phyloP scores from a whole-genome alignment of 1,140 invertebrate species.

The Tetramorium parvispinum region DNA sequence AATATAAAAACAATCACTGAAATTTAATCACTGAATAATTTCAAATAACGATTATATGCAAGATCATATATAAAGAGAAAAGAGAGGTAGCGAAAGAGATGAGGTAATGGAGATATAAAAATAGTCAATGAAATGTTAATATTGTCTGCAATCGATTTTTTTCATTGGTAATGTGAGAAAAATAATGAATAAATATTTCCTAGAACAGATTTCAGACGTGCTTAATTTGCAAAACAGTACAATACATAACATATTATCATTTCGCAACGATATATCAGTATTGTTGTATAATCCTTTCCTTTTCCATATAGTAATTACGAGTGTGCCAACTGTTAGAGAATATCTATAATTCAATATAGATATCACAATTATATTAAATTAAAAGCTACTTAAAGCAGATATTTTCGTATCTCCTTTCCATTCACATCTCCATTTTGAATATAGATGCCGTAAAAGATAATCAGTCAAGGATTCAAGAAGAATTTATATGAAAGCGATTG shows the following conservation, averaged over 20 bases:
- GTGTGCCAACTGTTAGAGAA: not conserved
- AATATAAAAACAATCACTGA: not conserved
- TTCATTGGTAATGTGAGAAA: not conserved
- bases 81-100: not conserved
- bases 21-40: not conserved
- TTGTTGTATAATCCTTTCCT: not conserved
- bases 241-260: slow-evolving; percentile 8
- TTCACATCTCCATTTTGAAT: not conserved
- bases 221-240: not conserved
- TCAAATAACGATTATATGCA: not conserved
- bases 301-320: not conserved
- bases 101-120: not conserved
- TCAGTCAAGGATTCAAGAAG: not conserved
- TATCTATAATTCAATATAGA: not conserved
- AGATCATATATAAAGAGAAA: not conserved
- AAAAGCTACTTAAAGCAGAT: not conserved
- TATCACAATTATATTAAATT: not conserved
- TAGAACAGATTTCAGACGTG: not conserved
- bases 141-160: not conserved
- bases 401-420: not conserved
- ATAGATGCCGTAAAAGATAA: not conserved
- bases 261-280: not conserved
- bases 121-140: slow-evolving; percentile 1
- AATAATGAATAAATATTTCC: slow-evolving; percentile 2
- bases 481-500: not conserved